These are phyloP conservation scores for Macropus fuliginosus DNA, from an alignment of 2,797 vertebrate genomes.

Conservation along the genomic window DNA sequence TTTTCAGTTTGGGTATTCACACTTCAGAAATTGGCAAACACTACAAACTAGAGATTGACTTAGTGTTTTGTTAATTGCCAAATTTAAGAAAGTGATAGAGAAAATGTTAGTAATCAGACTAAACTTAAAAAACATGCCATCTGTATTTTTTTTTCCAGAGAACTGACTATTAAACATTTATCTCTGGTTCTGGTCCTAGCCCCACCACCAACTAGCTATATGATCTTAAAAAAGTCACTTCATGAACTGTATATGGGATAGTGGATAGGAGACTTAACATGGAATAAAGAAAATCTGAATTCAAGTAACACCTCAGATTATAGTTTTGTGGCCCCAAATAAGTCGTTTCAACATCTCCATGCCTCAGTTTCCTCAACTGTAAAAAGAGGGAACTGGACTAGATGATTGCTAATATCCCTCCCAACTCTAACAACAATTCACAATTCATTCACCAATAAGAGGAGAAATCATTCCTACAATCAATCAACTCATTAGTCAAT, in stretches of 20 bases:
- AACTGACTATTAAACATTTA: background rate
- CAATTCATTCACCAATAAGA: background rate
- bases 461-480: background rate
- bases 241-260: too few species aligned
- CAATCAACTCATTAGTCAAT: background rate
- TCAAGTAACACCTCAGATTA: background rate
- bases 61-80: background rate
- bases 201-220: background rate
- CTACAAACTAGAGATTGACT: background rate
- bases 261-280: background rate
- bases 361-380: background rate
- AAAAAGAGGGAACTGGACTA: background rate
- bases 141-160: background rate
- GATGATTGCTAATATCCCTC: background rate
- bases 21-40: background rate
- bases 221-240: background rate
- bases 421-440: background rate
- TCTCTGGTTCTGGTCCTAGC: background rate
- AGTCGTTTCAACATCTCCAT: background rate
- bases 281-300: background rate
- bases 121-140: background rate
- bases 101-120: background rate
- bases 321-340: background rate
- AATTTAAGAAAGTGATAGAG: background rate
- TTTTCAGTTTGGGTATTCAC: background rate